These are phyloP conservation scores for Polydrusus cervinus DNA, from an alignment of 2,888 invertebrate genomes.

Conservation along the genomic window DNA sequence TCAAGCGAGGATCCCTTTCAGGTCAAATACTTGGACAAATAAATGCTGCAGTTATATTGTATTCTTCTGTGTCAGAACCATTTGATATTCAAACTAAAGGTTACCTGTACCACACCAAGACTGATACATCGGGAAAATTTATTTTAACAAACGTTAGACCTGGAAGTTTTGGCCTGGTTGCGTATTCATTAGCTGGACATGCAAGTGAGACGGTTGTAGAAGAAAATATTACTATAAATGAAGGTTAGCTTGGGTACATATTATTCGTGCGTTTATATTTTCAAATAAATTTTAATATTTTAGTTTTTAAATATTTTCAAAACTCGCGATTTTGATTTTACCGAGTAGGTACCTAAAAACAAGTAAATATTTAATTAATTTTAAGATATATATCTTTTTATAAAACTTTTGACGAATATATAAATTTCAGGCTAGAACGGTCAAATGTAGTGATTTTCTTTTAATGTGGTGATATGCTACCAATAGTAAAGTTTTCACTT, in stretches of 20 bases:
- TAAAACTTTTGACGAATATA: no score
- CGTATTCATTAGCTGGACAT: conserved; percentile 35
- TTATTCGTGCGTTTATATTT: no score
- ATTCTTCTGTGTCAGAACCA: conserved; percentile 15
- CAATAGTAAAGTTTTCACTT: no score
- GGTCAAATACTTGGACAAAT: conserved; percentile 26
- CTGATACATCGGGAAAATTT: conserved; percentile 24
- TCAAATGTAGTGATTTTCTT: no score
- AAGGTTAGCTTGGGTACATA: conserved; percentile 7
- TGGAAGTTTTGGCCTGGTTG: conserved; percentile 26
- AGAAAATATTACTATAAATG: conserved; percentile 17
- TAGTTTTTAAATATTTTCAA: no score
- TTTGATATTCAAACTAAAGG: conserved; percentile 36
- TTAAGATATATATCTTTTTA: no score
- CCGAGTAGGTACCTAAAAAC: no score
- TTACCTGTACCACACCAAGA: conserved; percentile 23
- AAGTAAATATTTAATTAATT: no score
- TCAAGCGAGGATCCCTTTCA: conserved; percentile 8
- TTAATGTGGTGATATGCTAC: no score
- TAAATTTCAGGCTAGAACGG: no score
- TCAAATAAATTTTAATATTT: neutral
- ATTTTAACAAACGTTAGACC: conserved; percentile 21
- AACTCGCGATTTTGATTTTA: no score
- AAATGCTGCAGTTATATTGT: neutral
- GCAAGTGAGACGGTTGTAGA: conserved; percentile 9